A percentile compares a stretch with the other conserved stretches of the same genome.
These are phyloP conservation scores for Eupithecia subumbrata DNA, from an alignment of 2,888 invertebrate genomes.

Conservation along the genomic window DNA sequence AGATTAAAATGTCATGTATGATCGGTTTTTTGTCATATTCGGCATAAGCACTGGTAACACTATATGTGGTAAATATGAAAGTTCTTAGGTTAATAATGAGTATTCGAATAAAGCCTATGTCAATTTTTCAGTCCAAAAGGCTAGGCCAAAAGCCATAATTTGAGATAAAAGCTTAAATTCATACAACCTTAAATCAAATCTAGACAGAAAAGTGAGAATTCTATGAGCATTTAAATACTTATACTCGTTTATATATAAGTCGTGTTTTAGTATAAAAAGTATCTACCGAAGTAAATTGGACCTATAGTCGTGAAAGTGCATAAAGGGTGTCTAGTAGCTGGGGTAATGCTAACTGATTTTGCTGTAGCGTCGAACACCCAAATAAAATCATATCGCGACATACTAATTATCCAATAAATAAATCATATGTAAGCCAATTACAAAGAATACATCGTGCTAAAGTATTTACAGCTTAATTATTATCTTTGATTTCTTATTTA, in stretches of 20 bases:
- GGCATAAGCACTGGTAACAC: background rate
- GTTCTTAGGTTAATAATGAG: constrained; percentile 17
- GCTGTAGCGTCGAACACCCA: background rate
- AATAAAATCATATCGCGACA: background rate
- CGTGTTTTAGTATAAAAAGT: background rate
- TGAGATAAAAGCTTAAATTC: background rate
- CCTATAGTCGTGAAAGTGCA: background rate
- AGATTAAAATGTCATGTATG: constrained; percentile 29
- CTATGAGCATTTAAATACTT: background rate
- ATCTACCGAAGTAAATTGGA: background rate
- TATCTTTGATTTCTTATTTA: constrained; percentile 51
- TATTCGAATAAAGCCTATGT: constrained; percentile 21
- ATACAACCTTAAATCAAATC: background rate
- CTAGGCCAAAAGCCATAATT: background rate
- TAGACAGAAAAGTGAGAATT: background rate
- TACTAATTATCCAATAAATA: constrained; percentile 9
- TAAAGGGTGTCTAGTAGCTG: background rate
- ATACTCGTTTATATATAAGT: background rate
- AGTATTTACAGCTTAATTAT: constrained; percentile 51
- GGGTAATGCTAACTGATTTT: background rate
- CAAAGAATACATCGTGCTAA: constrained; percentile 46
- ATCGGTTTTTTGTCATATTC: constrained; percentile 1
- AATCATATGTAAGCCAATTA: constrained; percentile 41
- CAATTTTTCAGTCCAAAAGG: constrained; percentile 7
- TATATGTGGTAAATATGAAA: constrained; percentile 11